phyloP scores from a whole-genome alignment of 2,888 invertebrate species.

The Drosophila buzzatii region DNA sequence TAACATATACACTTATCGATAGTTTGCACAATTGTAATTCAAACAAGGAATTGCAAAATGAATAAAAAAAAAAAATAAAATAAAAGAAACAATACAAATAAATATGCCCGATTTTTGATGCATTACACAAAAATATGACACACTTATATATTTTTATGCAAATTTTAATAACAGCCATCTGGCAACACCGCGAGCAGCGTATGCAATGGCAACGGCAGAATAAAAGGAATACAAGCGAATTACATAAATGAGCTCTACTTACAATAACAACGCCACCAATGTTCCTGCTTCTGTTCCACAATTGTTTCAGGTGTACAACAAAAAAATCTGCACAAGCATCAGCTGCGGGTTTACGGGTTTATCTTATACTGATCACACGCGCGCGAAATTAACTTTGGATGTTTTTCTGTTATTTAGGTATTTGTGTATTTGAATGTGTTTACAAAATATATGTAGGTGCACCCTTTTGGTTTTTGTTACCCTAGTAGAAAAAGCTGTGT shows the following conservation, averaged over 20 bases:
- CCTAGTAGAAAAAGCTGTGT: slow-evolving; percentile 50
- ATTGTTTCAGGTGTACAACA: slow-evolving; percentile 18
- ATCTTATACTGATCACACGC: slow-evolving; percentile 7
- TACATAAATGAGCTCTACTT: slow-evolving; percentile 69
- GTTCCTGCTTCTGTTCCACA: slow-evolving; percentile 24
- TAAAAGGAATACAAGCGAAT: slow-evolving; percentile 51
- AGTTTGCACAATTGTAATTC: slow-evolving; percentile 16
- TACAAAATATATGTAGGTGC: slow-evolving; percentile 54
- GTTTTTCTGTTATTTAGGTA: slow-evolving; percentile 2
- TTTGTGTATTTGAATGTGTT: slow-evolving; percentile 29
- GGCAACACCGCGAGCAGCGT: slow-evolving; percentile 51
- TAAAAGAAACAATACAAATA: not conserved
- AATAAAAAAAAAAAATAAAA: no score
- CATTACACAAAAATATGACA: slow-evolving; percentile 14
- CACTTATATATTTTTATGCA: slow-evolving; percentile 3
- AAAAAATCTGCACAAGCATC: slow-evolving; percentile 31
- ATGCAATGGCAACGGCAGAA: slow-evolving; percentile 15
- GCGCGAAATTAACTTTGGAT: slow-evolving; percentile 21
- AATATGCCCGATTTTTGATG: not conserved
- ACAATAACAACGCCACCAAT: slow-evolving; percentile 59
- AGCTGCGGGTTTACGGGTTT: slow-evolving; percentile 30
- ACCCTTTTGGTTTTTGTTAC: slow-evolving; percentile 27
- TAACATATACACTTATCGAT: slow-evolving; percentile 51
- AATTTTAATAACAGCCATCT: slow-evolving; percentile 31
- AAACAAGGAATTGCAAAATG: slow-evolving; percentile 6